Base-by-base conservation (phyloP, 2,113 vertebrate genomes). In the Aviceda subcristata region DNA sequence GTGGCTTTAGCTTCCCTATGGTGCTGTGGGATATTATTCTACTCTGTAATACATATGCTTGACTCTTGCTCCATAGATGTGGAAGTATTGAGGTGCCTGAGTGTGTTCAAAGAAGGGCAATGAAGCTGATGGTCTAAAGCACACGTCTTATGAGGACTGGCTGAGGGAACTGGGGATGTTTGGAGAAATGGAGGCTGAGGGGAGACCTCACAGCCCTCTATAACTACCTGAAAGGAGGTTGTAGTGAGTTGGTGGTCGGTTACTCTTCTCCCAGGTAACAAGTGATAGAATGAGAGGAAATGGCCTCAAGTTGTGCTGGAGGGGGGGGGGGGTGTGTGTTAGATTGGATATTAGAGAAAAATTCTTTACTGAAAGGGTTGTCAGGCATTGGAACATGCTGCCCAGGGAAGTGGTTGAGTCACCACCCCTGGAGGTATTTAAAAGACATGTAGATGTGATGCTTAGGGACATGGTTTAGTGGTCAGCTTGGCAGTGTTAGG, bases 221-320 rank as follows among this genome's bases (percentile, higher is more conserved):
- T 30, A 41, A 1, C 23, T n/a, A 5, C 43, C n/a, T 59, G 43
- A 59, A 82, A 27, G 21, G 16, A 22, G 43, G 8, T 1, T 34
- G 29, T 48, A 34, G 43, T 0, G 2, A 27, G 22, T 16, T 34
- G n/a, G 13, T 16, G 1, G 7, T 26, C 0, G 3, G 39, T 67
- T 15, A 43, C 20, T 46, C 51, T 81, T 38, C 10, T 46, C 12
- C 16, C 21, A 32, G 2, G 34, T 38, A 46, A 38, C 16, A 2
- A 34, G 53, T 2, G 5, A 39, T 39, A 57, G 17, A n/a, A 56
- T 1, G 2, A 80, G 39, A 30, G 12, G 34, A 56, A 80, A 36
- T 4, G 6, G 9, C 21, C 22, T 48, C 41, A 39, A 26, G 53
- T 39, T 32, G 41, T 0, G 1, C 16, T n/a, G n/a, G n/a, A n/a